Evolutionary conservation across 2,888 invertebrate species (phyloP).

Genomic region (Barypeithes pellucidus): DNA sequence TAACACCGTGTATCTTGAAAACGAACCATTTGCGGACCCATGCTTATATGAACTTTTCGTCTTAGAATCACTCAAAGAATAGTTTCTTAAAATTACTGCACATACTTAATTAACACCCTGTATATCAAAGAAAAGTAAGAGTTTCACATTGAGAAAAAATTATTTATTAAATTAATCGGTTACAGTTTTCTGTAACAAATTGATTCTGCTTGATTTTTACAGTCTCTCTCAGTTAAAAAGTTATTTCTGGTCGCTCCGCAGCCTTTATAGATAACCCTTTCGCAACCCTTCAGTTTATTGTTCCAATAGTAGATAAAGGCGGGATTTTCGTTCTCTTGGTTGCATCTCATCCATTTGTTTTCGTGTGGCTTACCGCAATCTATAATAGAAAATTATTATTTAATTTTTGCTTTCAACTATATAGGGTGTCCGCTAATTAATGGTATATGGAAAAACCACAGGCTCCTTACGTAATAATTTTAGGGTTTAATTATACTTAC

Average conservation of each 20-base stretch:
- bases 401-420: neutral
- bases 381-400: conserved; percentile 33
- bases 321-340: conserved; percentile 18
- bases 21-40: too few relatives aligned
- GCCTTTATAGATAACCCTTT: conserved; percentile 55
- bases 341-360: conserved; percentile 45
- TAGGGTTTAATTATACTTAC: too few relatives aligned
- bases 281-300: conserved; percentile 54
- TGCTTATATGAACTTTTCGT: too few relatives aligned
- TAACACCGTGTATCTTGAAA: too few relatives aligned
- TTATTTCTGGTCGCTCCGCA: conserved; percentile 56
- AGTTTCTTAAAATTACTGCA: too few relatives aligned
- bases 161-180: conserved; percentile 4
- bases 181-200: conserved; percentile 34
- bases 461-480: too few relatives aligned
- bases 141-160: too few relatives aligned
- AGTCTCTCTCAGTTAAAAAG: conserved; percentile 49
- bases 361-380: conserved; percentile 53
- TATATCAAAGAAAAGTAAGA: too few relatives aligned
- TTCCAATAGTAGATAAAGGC: conserved; percentile 56
- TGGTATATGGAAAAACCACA: too few relatives aligned
- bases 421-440: too few relatives aligned
- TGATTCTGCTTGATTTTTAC: conserved; percentile 44
- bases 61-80: too few relatives aligned
- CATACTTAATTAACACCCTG: too few relatives aligned